These are phyloP conservation scores for Neosalanx taihuensis DNA, from an alignment of 2,797 vertebrate genomes.

Conservation along the genomic window DNA sequence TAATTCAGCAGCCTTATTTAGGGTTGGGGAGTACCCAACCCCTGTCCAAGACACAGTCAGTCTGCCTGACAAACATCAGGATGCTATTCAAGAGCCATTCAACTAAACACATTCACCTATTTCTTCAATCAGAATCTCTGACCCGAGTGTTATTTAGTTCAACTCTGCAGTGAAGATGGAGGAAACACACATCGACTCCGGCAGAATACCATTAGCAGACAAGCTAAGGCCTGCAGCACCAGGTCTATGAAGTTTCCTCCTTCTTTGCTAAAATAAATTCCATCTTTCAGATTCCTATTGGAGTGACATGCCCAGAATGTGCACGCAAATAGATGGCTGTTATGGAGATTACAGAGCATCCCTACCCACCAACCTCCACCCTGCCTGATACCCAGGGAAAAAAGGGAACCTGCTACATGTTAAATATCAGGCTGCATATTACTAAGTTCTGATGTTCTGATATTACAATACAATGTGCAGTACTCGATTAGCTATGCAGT, in stretches of 20 bases:
- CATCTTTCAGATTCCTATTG: constrained; percentile 94
- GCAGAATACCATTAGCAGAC: constrained; percentile 89
- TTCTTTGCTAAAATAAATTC: constrained; percentile 91
- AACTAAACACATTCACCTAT: constrained; percentile 88
- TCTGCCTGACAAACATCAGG: constrained; percentile 74
- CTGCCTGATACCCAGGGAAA: too few relatives aligned
- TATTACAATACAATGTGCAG: too few relatives aligned
- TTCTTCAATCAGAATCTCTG: constrained; percentile 86
- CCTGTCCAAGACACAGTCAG: constrained; percentile 71
- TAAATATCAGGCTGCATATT: too few relatives aligned
- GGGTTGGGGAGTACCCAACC: constrained; percentile 62
- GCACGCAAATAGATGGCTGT: constrained; percentile 88
- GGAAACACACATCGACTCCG: constrained; percentile 88
- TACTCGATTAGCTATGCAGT: too few relatives aligned
- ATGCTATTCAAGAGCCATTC: constrained; percentile 85
- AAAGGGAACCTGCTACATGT: too few relatives aligned
- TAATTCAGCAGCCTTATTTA: constrained; percentile 39
- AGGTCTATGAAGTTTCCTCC: constrained; percentile 81
- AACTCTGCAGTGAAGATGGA: constrained; percentile 80
- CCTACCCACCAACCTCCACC: constrained; percentile 45
- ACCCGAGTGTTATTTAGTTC: constrained; percentile 85
- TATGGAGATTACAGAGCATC: constrained; percentile 84
- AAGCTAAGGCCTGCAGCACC: constrained; percentile 84
- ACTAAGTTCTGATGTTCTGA: too few relatives aligned
- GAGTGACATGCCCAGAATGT: constrained; percentile 89